Percentiles rank a stretch among this genome's conserved stretches.
Evolutionary conservation across 2,888 invertebrate genomes (phyloP).

Genomic region (Branchellion lobata): DNA sequence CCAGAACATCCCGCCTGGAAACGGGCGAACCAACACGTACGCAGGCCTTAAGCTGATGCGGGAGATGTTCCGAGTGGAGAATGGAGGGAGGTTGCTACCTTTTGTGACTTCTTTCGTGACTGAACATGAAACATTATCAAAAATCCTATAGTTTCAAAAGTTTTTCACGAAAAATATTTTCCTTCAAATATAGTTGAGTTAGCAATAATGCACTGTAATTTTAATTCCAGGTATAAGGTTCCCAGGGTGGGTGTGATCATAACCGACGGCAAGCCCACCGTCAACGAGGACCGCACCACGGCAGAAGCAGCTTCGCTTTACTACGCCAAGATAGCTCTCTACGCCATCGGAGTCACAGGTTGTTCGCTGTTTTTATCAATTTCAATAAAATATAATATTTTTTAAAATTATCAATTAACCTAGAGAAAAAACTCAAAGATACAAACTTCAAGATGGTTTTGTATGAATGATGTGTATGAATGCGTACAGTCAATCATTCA

Average conservation of each 20-base stretch:
- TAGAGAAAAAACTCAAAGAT: too few relatives aligned
- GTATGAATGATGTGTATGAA: too few relatives aligned
- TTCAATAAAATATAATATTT: too few relatives aligned
- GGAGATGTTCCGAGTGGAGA: slow-evolving; percentile 38
- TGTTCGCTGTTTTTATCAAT: background rate
- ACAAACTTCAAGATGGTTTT: too few relatives aligned
- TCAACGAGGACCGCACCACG: slow-evolving; percentile 54
- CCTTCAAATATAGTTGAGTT: too few relatives aligned
- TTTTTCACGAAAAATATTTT: background rate
- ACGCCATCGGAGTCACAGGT: slow-evolving; percentile 44
- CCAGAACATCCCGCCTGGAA: slow-evolving; percentile 41
- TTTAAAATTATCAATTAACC: too few relatives aligned
- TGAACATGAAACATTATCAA: background rate
- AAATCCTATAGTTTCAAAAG: background rate
- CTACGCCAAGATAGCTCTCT: slow-evolving; percentile 39
- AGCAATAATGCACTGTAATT: background rate
- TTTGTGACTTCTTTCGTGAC: background rate
- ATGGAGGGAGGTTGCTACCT: slow-evolving; percentile 40
- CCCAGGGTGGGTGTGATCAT: slow-evolving; percentile 56
- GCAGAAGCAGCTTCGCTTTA: slow-evolving; percentile 47
- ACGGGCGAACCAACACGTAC: slow-evolving; percentile 49
- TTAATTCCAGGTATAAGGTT: slow-evolving; percentile 49
- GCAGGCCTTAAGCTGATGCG: slow-evolving; percentile 46
- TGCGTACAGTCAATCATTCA: too few relatives aligned
- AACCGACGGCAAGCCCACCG: slow-evolving; percentile 57